Evolutionary conservation across 2,797 vertebrate genomes (phyloP).

Genomic region (Buphagus erythrorhynchus): DNA sequence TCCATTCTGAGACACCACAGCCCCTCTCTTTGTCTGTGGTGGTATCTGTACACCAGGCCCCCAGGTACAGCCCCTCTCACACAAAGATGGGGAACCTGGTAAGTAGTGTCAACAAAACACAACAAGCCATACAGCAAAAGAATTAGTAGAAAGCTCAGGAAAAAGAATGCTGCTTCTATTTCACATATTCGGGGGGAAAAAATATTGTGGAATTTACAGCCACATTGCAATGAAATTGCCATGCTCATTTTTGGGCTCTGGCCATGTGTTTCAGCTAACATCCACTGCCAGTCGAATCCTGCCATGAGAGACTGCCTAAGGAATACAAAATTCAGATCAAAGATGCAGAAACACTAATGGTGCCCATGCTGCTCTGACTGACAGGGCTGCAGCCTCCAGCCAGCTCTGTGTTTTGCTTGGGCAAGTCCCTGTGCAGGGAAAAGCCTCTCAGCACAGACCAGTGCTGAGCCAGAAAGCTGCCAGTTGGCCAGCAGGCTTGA

Average conservation of each 20-base stretch:
- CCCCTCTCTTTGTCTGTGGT: neutral
- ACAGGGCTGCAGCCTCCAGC: neutral
- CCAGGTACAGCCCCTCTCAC: neutral
- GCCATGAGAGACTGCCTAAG: neutral
- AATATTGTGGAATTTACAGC: neutral
- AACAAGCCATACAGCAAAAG: neutral
- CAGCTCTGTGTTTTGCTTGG: neutral
- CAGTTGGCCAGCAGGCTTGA: neutral
- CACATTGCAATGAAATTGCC: neutral
- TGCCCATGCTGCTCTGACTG: neutral
- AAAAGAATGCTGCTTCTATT: neutral
- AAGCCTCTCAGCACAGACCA: neutral
- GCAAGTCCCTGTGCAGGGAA: neutral
- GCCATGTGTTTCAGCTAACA: neutral
- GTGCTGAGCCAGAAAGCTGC: neutral
- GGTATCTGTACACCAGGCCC: neutral
- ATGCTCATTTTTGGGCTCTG: neutral
- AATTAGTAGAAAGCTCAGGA: neutral
- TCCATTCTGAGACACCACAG: neutral
- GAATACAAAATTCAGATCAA: neutral
- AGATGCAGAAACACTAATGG: neutral
- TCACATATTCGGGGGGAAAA: neutral
- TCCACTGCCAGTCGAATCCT: neutral
- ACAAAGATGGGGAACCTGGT: neutral
- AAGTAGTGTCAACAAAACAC: neutral